A percentile compares a stretch with the other conserved stretches of the same genome.
phyloP scores from a whole-genome alignment of 2,888 invertebrate species.

The Myopa testacea region DNA sequence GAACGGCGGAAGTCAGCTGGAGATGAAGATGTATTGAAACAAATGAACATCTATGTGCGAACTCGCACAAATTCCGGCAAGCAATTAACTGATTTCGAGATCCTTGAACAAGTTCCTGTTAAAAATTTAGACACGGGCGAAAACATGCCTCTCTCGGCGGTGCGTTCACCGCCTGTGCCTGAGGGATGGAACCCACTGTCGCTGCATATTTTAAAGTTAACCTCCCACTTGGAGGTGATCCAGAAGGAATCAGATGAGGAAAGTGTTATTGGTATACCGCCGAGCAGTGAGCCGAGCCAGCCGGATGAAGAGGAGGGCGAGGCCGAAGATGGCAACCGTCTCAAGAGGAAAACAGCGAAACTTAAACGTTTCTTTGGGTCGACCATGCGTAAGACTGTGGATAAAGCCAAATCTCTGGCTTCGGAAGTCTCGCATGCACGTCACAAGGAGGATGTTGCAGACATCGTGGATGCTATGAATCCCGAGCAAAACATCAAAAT shows the following conservation, averaged over 20 bases:
- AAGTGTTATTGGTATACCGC: conserved; percentile 74
- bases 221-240: conserved; percentile 84
- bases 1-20: conserved; percentile 86
- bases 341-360: conserved; percentile 71
- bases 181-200: conserved; percentile 97
- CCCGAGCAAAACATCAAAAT: conserved; percentile 86
- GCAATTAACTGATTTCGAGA: conserved; percentile 90
- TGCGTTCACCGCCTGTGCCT: conserved; percentile 70
- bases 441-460: conserved; percentile 87
- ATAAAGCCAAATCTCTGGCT: conserved; percentile 89
- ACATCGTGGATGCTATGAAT: conserved; percentile 84
- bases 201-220: conserved; percentile 92
- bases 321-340: conserved; percentile 67
- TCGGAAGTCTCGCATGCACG: conserved; percentile 90
- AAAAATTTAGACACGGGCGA: conserved; percentile 87
- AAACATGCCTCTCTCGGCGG: conserved; percentile 91
- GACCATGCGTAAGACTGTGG: conserved; percentile 90
- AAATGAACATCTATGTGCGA: conserved; percentile 79
- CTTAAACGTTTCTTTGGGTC: conserved; percentile 86
- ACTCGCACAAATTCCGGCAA: conserved; percentile 89
- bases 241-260: conserved; percentile 84
- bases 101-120: conserved; percentile 90
- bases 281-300: conserved; percentile 64
- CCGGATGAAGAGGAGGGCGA: conserved; percentile 69
- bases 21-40: conserved; percentile 80